Conservation (phyloP, 2,797 vertebrate species). For the Gambelia wislizenii region DNA sequence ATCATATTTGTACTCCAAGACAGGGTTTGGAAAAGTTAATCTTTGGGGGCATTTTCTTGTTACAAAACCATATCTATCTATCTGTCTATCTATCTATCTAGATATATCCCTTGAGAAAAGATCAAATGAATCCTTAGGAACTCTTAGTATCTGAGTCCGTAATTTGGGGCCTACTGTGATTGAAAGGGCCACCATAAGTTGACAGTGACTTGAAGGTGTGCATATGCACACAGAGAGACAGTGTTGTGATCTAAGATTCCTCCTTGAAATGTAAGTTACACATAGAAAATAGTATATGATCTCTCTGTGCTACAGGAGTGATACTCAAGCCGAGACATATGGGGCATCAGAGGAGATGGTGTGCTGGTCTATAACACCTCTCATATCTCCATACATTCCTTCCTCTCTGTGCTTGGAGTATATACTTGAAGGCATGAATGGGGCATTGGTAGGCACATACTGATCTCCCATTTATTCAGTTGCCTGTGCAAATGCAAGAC, state of each 20-base stretch:
- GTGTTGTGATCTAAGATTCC: constrained; percentile 35
- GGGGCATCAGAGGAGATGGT: background rate
- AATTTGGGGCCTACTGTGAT: background rate
- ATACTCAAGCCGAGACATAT: background rate
- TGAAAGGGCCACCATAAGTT: too few relatives aligned
- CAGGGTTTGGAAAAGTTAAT: background rate
- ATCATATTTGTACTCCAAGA: background rate
- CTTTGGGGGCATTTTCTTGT: background rate
- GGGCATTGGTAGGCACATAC: too few relatives aligned
- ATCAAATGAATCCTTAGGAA: constrained; percentile 27
- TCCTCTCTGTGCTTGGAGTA: background rate
- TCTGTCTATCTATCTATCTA: too few relatives aligned
- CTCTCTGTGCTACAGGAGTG: background rate
- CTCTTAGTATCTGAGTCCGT: background rate
- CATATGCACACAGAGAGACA: too few relatives aligned
- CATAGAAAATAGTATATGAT: background rate
- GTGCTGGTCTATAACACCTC: background rate
- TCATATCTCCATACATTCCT: background rate
- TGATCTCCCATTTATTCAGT: background rate
- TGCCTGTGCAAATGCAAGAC: background rate
- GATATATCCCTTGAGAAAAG: constrained; percentile 35
- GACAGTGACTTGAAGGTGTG: too few relatives aligned
- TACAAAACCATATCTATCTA: constrained; percentile 1
- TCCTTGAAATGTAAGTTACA: constrained; percentile 36
- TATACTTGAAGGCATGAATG: background rate